Evolutionary conservation across 2,888 invertebrate species (phyloP).

Genomic region (Drosophila monieri): DNA sequence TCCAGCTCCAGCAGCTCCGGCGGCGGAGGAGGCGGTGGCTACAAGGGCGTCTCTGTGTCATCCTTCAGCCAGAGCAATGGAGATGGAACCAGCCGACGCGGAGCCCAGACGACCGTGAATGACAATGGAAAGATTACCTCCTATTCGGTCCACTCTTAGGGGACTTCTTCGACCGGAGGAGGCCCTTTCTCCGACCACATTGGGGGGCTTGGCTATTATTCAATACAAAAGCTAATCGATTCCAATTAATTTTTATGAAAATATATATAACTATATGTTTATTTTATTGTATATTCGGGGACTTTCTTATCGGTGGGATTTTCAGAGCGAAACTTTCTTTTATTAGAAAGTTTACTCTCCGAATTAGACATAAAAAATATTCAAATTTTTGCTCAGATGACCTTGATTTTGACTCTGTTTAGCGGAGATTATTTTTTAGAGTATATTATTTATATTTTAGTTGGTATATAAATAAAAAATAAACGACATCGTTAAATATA

Average conservation of each 20-base stretch:
- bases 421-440: not conserved
- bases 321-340: conserved; percentile 47
- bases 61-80: conserved; percentile 88
- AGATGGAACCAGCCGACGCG: conserved; percentile 85
- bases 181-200: not conserved
- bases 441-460: conserved; percentile 5
- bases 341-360: conserved; percentile 59
- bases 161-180: not conserved
- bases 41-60: conserved; percentile 87
- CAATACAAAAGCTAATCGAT: conserved; percentile 1
- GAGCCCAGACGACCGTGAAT: conserved; percentile 88
- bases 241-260: conserved; percentile 17
- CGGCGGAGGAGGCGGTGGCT: conserved; percentile 75
- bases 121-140: conserved; percentile 89
- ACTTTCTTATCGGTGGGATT: conserved; percentile 49
- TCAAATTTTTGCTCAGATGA: conserved; percentile 39
- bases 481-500: not conserved
- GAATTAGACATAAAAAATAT: conserved; percentile 18
- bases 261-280: conserved; percentile 28
- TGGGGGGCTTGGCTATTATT: conserved; percentile 3
- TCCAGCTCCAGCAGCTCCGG: conserved; percentile 56
- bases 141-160: conserved; percentile 84
- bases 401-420: conserved; percentile 55
- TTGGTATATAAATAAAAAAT: conserved; percentile 17
- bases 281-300: conserved; percentile 28